Evolutionary conservation across 2,888 invertebrate species (phyloP).

Genomic region (Furcula furcula): DNA sequence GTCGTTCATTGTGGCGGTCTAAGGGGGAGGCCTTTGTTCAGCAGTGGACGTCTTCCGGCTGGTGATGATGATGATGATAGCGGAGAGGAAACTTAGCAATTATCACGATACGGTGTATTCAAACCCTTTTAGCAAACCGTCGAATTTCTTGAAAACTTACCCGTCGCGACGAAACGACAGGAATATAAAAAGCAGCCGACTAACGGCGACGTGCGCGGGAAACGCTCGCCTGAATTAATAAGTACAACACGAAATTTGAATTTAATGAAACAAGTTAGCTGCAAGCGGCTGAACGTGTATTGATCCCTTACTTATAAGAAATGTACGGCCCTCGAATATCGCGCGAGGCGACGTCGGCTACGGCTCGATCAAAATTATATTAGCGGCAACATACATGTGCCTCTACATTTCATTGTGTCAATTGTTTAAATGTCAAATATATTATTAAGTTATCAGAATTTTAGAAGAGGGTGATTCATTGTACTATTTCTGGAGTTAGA

Average conservation of each 20-base stretch:
- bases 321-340: constrained; percentile 35
- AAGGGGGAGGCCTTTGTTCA: no score
- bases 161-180: constrained; percentile 39
- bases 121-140: constrained; percentile 35
- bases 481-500: no score
- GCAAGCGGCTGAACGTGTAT: constrained; percentile 73
- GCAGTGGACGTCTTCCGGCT: no score
- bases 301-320: constrained; percentile 62
- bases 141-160: constrained; percentile 38
- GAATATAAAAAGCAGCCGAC: constrained; percentile 67
- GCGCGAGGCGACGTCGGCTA: constrained; percentile 7
- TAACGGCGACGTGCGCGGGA: constrained; percentile 55
- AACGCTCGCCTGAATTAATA: constrained; percentile 78
- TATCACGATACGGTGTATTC: constrained; percentile 30
- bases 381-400: constrained; percentile 12
- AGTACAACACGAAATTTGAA: constrained; percentile 82
- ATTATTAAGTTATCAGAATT: no score
- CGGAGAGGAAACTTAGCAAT: constrained; percentile 42
- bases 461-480: no score
- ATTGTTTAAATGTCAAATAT: no score
- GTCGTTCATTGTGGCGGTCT: no score
- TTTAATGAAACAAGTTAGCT: constrained; percentile 82
- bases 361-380: constrained; percentile 22
- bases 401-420: no score
- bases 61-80: no score